A percentile compares a stretch with the other conserved stretches of the same genome.
These are phyloP conservation scores for Anthopleura xanthogrammica DNA, from an alignment of 92 coral and sea anemone species.

Conservation along the genomic window DNA sequence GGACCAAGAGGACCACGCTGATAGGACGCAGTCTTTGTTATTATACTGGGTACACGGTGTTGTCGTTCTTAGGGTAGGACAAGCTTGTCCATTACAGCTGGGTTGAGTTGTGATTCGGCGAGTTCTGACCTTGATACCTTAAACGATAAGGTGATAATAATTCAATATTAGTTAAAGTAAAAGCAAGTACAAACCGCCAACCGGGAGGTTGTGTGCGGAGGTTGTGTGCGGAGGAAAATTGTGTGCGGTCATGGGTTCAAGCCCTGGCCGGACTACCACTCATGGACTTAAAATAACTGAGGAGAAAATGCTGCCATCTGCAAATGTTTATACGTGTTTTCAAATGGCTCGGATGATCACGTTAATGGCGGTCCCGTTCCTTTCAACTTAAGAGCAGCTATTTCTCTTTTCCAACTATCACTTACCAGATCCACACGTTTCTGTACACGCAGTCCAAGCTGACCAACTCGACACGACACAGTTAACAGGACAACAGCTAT, in stretches of 20 bases:
- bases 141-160: neutral
- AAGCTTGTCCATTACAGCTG: conserved; percentile 74
- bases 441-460: conserved; percentile 75
- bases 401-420: neutral
- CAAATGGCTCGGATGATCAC: too few species aligned
- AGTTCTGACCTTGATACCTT: conserved; percentile 69
- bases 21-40: conserved; percentile 77
- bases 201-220: too few species aligned
- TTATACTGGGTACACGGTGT: conserved; percentile 65
- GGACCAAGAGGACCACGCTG: conserved; percentile 86
- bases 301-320: too few species aligned
- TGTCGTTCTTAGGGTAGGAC: conserved; percentile 56
- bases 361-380: too few species aligned
- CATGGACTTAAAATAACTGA: too few species aligned
- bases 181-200: neutral
- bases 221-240: too few species aligned
- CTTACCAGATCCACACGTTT: conserved; percentile 86
- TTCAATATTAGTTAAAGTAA: neutral
- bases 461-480: conserved; percentile 76
- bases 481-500: conserved; percentile 92
- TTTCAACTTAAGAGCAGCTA: too few species aligned
- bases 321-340: too few species aligned
- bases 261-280: too few species aligned
- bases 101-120: conserved; percentile 56
- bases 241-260: too few species aligned